Evolutionary conservation across 2,113 vertebrate species (phyloP), one percentile per base, ranked within the genome.

Genomic region (Dolichallabes microphthalmus): DNA sequence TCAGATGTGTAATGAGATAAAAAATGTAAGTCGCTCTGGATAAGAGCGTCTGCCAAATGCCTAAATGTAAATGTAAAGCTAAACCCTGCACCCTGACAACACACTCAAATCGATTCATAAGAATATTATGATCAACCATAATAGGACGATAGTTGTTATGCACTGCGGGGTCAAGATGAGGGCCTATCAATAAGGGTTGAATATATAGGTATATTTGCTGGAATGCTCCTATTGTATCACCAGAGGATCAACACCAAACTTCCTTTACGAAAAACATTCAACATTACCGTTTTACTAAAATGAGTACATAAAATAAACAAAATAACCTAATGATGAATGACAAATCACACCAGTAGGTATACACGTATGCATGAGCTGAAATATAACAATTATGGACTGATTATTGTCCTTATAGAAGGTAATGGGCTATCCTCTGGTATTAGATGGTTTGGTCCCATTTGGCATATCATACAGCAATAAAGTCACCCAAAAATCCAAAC

Each of bases 401-500:
- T 55, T 78, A 71, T 57, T 50, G 71, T 39, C 75, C 57, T 10
- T 3, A 82, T 20, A 7, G 61, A 20, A 64, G 60, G 80, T 27
- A 64, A 63, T 83, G 64, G 75, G 80, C 32, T 58, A 74, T 20
- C 39, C 55, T 63, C 35, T 82, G 55, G 53, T 73, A 50, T 32
- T 77, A 60, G 57, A 64, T 60, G 50, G 58, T 52, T 76, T 39
- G 69, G 58, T 45, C 66, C 66, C 30, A n/a, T 53, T 52, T 35
- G 45, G 7, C 7, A 69, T 60, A 87, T 32, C 53, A 35, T 75
- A 74, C 78, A 68, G 25, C 55, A 85, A 55, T 63, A 77, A 45
- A 66, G 53, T 77, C 78, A 77, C 27, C 64, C 64, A 82, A 63
- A 27, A 55, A 73, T 66, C 87, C 58, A 79, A 55, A 82, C 39